Percentiles rank a stretch among this genome's conserved stretches.
phyloP scores from a whole-genome alignment of 2,888 invertebrate species.

The Zootermopsis nevadensis region DNA sequence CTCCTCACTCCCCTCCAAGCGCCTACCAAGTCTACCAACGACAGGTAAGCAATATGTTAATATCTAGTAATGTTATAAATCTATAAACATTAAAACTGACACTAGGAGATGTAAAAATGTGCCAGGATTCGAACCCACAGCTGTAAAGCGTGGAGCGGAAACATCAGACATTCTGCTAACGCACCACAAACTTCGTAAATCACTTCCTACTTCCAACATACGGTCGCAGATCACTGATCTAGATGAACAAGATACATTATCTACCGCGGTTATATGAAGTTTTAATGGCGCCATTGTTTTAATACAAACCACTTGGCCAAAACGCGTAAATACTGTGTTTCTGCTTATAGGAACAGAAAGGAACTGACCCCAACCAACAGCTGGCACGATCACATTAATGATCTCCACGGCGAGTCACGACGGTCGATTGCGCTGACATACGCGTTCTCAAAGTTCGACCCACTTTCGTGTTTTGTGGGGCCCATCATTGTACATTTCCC shows the following conservation, averaged over 20 bases:
- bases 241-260: constrained; percentile 1
- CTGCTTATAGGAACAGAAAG: no score
- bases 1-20: no score
- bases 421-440: neutral
- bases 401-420: neutral
- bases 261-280: neutral
- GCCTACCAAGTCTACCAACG: no score
- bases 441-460: no score
- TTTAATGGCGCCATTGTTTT: constrained; percentile 26
- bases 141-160: constrained; percentile 8
- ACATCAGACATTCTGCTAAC: neutral
- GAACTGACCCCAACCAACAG: neutral
- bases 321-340: constrained; percentile 10
- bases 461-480: no score
- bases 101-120: no score
- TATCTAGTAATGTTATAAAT: no score
- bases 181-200: neutral
- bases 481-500: no score
- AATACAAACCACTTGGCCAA: constrained; percentile 20
- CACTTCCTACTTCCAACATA: neutral
- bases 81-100: no score
- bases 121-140: neutral
- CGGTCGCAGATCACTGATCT: constrained; percentile 3
- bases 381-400: neutral
- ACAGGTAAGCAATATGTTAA: no score